phyloP scores from a whole-genome alignment of 2,113 vertebrate genomes.

The Machaerirhynchus nigripectus region DNA sequence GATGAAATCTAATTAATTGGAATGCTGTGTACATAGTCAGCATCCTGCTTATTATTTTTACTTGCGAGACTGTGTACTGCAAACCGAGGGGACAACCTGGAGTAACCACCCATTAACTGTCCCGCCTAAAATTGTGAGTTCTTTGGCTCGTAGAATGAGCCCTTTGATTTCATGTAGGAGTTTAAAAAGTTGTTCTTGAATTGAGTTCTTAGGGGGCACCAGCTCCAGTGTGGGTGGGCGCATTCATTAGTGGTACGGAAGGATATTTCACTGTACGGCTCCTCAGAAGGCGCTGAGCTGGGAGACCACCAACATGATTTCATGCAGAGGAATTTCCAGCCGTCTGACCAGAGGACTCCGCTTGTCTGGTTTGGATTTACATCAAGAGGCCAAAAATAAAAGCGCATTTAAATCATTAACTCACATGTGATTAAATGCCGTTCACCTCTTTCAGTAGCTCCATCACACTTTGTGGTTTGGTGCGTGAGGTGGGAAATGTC shows the following conservation, averaged over 20 bases:
- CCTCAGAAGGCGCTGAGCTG: constrained; percentile 28
- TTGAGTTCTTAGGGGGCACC: constrained; percentile 56
- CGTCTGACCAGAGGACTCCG: constrained; percentile 73
- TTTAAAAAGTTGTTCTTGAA: constrained; percentile 63
- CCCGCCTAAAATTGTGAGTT: neutral
- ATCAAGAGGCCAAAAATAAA: constrained; percentile 71
- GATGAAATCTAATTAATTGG: constrained; percentile 15
- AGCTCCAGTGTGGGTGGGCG: constrained; percentile 75
- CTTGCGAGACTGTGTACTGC: neutral
- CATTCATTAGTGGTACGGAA: constrained; percentile 73
- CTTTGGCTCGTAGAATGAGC: constrained; percentile 57
- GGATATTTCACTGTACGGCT: constrained; percentile 65
- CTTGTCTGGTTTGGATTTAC: constrained; percentile 69
- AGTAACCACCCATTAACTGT: constrained; percentile 14
- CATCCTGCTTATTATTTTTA: constrained; percentile 31
- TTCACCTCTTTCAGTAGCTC: constrained; percentile 49
- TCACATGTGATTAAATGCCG: constrained; percentile 45
- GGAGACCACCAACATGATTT: constrained; percentile 76
- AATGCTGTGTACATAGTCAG: neutral
- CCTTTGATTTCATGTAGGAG: constrained; percentile 65
- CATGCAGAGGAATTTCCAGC: constrained; percentile 73
- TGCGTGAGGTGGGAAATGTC: constrained; percentile 32
- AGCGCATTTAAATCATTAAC: constrained; percentile 66
- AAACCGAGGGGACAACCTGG: neutral
- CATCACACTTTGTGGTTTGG: constrained; percentile 33